Conservation (phyloP, 2,888 invertebrate genomes). For the Eutolmus rufibarbis region DNA sequence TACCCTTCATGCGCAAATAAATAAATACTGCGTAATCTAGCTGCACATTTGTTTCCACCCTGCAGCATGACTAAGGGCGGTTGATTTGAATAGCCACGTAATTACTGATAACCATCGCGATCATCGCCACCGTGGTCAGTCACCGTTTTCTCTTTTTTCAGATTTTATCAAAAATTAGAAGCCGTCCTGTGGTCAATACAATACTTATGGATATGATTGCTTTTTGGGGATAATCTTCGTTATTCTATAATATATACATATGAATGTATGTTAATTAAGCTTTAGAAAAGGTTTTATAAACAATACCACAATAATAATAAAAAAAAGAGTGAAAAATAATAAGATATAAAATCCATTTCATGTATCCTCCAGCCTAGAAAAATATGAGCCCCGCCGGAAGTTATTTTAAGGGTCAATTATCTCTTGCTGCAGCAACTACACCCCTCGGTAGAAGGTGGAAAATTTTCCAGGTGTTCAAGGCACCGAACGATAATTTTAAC, state of each 20-base stretch:
- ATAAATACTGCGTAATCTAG: neutral
- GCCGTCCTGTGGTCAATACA: neutral
- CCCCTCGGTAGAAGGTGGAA: neutral
- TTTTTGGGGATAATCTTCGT: neutral
- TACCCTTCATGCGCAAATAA: neutral
- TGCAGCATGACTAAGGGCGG: neutral
- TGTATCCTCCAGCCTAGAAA: neutral
- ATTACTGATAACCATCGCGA: constrained; percentile 12
- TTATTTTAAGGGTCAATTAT: constrained; percentile 17
- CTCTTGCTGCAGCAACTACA: neutral
- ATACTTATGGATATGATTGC: neutral
- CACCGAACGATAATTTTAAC: neutral
- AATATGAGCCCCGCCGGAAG: neutral
- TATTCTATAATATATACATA: neutral
- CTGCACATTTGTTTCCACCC: neutral
- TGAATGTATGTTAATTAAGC: neutral
- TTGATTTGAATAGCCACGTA: constrained; percentile 10
- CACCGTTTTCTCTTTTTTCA: neutral
- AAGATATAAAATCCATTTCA: neutral
- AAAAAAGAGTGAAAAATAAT: neutral
- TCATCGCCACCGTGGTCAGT: neutral
- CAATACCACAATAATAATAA: neutral
- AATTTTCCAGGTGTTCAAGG: constrained; percentile 13
- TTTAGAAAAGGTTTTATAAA: neutral
- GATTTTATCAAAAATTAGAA: neutral